A percentile compares a stretch with the other conserved stretches of the same genome.
phyloP scores from a whole-genome alignment of 2,888 invertebrate genomes.

The Tenthredo scrophulariae region DNA sequence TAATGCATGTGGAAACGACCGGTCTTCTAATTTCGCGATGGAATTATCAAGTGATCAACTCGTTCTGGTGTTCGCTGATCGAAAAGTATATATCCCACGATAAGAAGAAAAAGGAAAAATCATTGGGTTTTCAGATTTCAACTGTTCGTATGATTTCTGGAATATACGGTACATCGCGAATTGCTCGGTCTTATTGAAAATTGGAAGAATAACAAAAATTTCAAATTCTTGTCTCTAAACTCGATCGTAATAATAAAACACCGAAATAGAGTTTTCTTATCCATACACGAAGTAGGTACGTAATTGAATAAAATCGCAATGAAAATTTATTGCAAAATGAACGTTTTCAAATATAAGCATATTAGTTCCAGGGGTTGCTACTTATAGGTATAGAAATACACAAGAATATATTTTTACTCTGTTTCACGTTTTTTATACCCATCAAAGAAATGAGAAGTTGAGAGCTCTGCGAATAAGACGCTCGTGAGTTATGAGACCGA shows the following conservation, averaged over 20 bases:
- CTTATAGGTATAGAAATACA: not conserved
- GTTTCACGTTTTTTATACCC: not conserved
- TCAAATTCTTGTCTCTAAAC: not conserved
- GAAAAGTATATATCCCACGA: not conserved
- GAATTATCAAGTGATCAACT: not conserved
- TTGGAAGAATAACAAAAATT: not conserved
- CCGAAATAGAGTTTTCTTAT: not conserved
- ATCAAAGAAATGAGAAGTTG: constrained; percentile 7
- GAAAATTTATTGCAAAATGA: not conserved
- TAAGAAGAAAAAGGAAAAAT: not conserved
- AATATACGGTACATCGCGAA: not conserved
- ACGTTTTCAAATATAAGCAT: not conserved
- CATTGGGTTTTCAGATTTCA: not conserved
- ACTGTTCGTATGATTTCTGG: not conserved
- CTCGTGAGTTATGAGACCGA: not conserved
- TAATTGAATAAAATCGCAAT: not conserved
- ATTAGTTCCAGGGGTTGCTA: not conserved
- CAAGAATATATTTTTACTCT: not conserved
- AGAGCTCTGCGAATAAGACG: constrained; percentile 1
- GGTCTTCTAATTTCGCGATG: not conserved
- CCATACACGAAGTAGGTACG: not conserved
- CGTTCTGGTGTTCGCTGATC: not conserved
- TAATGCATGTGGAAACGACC: not conserved
- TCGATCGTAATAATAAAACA: not conserved
- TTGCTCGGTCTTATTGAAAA: not conserved